Conservation (phyloP, 2,888 invertebrate genomes). For the Baronia brevicornis region DNA sequence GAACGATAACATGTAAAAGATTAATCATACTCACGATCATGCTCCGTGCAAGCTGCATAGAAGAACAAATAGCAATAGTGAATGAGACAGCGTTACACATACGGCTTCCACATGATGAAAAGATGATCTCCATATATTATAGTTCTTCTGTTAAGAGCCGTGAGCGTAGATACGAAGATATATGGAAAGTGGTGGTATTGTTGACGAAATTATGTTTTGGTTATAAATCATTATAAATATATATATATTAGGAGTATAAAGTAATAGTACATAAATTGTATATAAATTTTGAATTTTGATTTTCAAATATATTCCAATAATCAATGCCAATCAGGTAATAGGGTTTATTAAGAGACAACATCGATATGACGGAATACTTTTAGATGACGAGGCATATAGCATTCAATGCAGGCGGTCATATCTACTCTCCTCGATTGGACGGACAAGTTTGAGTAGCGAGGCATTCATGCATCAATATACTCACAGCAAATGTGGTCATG, state of each 20-base stretch:
- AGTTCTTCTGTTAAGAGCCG: not conserved
- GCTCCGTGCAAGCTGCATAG: conserved; percentile 90
- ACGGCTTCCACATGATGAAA: conserved; percentile 34
- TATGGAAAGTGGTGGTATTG: too few relatives aligned
- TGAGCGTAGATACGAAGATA: not conserved
- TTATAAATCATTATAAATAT: too few relatives aligned
- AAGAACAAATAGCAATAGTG: conserved; percentile 80
- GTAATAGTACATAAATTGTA: not conserved
- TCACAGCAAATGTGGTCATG: conserved; percentile 46
- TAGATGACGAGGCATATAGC: conserved; percentile 18
- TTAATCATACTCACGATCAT: conserved; percentile 87
- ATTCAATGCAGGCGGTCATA: conserved; percentile 25
- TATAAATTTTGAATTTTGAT: conserved; percentile 15
- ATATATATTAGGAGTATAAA: too few relatives aligned
- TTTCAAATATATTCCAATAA: conserved; percentile 2
- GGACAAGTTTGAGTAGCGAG: conserved; percentile 33
- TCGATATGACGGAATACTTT: conserved; percentile 20
- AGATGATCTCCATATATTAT: conserved; percentile 25
- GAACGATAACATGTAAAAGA: conserved; percentile 35
- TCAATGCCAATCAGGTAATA: conserved; percentile 20
- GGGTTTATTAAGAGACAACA: conserved; percentile 22
- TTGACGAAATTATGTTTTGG: too few relatives aligned
- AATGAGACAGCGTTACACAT: conserved; percentile 68
- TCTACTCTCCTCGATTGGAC: conserved; percentile 27
- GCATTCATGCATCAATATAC: conserved; percentile 46